Evolutionary conservation across 2,888 invertebrate genomes (phyloP), one percentile per base, ranked within the genome.

Genomic region (Cremastinae sp.): DNA sequence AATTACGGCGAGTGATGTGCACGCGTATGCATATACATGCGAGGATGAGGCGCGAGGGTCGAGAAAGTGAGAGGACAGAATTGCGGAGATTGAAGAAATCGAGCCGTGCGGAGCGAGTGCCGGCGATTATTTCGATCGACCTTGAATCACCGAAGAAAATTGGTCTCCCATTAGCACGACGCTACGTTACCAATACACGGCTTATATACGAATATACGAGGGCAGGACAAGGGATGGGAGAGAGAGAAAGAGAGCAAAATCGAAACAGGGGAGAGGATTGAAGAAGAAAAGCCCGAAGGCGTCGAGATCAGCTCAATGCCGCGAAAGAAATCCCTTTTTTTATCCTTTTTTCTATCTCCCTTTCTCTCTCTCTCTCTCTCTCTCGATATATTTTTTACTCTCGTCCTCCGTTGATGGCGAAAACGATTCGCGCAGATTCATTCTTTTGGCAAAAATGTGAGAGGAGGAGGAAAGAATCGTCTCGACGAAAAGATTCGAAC

Each of bases 141-240:
- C 80, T 81, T 79, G 81, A 59, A 79, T 80, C 80, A 79, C 77
- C 74, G 75, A 66, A 76, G 66, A 62, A 81, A 82, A 83, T 83
- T 79, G 81, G 79, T 80, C 79, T 80, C 82, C 79, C 80, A 83
- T 83, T 80, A 81, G 75, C 78, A 78, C 74, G 81, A 76, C 79
- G 75, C 78, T 75, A 16, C 37, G 53, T 72, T 76, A 76, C 64
- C 68, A 14, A 59, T 68, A 35, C 58, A 72, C 20, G 18, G 51
- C 41, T 12, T 14, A 47, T 47, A 68, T 45, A 65, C 45, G 14
- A 9, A 28, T 45, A 55, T 53, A 65, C 12, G 10, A 8, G 14
- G 14, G 35, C 16, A 39, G 47, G 16, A 49, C 28, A 49, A 49
- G 49, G 61, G 41, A 62, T 55, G 47, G 51, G 70, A 55, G 61